Evolutionary conservation across 2,113 vertebrate species (phyloP).

Genomic region (Coptodon rendalli): DNA sequence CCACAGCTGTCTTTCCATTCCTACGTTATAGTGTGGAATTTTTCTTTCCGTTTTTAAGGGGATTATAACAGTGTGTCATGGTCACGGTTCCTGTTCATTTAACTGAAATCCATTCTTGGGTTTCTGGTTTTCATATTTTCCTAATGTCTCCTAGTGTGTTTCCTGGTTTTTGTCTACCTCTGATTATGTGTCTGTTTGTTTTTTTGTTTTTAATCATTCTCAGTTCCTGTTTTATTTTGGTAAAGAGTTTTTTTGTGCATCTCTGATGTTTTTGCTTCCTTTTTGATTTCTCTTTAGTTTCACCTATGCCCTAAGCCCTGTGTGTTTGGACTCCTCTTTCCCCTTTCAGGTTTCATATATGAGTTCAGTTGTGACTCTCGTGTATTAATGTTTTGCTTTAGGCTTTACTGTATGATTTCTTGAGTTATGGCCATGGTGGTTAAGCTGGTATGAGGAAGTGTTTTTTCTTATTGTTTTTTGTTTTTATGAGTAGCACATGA

Average conservation of each 20-base stretch:
- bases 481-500: background rate
- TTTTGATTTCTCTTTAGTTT: background rate
- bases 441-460: background rate
- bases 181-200: background rate
- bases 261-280: background rate
- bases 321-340: background rate
- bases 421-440: background rate
- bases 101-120: background rate
- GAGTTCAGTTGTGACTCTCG: fast-evolving
- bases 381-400: background rate
- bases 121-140: background rate
- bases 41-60: fast-evolving
- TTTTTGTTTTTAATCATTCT: background rate
- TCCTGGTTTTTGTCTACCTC: background rate
- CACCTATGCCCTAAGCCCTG: background rate
- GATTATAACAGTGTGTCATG: background rate
- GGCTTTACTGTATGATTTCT: background rate
- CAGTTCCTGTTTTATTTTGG: background rate
- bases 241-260: background rate
- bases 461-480: background rate
- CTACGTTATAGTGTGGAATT: background rate
- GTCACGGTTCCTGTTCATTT: background rate
- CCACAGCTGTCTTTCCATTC: background rate
- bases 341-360: background rate
- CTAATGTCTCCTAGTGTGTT: background rate